Evolutionary conservation across 2,797 vertebrate genomes (phyloP), one percentile per base, ranked within the genome.

Genomic region (Microhierax caerulescens): DNA sequence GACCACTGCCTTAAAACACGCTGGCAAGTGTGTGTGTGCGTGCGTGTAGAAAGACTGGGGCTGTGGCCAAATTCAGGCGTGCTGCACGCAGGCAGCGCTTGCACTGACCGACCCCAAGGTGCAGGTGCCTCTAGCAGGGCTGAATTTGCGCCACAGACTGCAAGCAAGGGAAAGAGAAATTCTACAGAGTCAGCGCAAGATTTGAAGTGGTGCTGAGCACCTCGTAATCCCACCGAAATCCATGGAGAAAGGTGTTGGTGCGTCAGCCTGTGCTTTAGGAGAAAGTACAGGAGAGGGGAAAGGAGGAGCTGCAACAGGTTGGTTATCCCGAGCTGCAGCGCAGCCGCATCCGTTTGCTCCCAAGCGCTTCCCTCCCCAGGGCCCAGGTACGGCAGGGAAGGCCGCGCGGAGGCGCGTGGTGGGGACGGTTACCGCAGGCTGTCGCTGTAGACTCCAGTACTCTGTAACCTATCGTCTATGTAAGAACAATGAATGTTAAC

Each of bases 401-500:
- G 20, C 43, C 43, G 43, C 17, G 43, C 19, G 43, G 17, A 43
- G 43, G 43, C 43, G 43, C 43, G 18, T 43, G 43, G 43, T 48
- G 1, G 5, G 79, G 72, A 56, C 1, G 18, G 90, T 80, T 80
- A 80, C 82, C 85, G n/a, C 86, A 20, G 96, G 96, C 85, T 78
- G 76, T 86, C 37, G 51, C 95, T 92, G 88, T 86, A 72, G 97
- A 91, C 91, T 85, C 96, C 95, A 95, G 93, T 90, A 43, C 95
- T 93, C 96, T 97, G 97, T 98, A 97, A 96, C 95, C 97, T 95
- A 93, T 87, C 75, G 96, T 98, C 95, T 95, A 19, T 97, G 91
- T 97, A 95, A 96, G 97, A 97, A 96, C 96, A 95, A 97, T 96
- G 94, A 97, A 96, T 94, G 72, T 97, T 97, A 97, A 94, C 85